Percentiles rank a stretch among this genome's conserved stretches.
These are phyloP conservation scores for Palaemon carinicauda DNA, from an alignment of 1,140 invertebrate species.

Conservation along the genomic window DNA sequence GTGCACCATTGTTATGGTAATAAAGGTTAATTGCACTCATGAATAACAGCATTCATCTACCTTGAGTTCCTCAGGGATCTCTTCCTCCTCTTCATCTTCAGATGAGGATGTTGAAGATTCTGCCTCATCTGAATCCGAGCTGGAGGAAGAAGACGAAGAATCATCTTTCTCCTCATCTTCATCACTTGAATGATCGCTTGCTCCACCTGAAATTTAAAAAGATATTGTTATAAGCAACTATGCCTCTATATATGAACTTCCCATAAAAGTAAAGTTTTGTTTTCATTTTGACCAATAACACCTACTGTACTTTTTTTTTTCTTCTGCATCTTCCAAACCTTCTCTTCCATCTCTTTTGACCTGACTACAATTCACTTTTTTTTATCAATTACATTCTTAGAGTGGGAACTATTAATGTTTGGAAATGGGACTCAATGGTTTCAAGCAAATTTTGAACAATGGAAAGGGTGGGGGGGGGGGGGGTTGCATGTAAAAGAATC, in stretches of 20 bases:
- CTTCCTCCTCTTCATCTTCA: slow-evolving; percentile 38
- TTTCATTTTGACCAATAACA: too few species aligned
- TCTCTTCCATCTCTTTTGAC: too few species aligned
- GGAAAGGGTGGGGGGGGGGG: too few species aligned
- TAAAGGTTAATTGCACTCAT: too few species aligned
- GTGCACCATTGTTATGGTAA: too few species aligned
- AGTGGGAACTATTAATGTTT: too few species aligned
- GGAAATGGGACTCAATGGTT: too few species aligned
- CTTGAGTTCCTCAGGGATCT: slow-evolving; percentile 37
- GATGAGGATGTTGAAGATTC: slow-evolving; percentile 31
- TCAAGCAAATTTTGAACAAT: too few species aligned
- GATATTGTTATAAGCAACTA: background rate
- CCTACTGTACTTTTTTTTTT: background rate
- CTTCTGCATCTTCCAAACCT: too few species aligned
- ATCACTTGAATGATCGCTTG: slow-evolving; percentile 44
- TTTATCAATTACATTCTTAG: too few species aligned
- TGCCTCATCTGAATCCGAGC: slow-evolving; percentile 35
- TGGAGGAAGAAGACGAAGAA: slow-evolving; percentile 40
- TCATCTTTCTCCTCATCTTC: slow-evolving; percentile 55
- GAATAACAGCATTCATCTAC: background rate
- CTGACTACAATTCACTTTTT: too few species aligned
- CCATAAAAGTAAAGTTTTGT: background rate
- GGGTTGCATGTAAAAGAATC: too few species aligned
- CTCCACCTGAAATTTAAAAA: slow-evolving; percentile 38
- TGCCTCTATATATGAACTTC: background rate